These are phyloP conservation scores for Phainopepla nitens DNA, from an alignment of 2,113 vertebrate species.

Conservation along the genomic window DNA sequence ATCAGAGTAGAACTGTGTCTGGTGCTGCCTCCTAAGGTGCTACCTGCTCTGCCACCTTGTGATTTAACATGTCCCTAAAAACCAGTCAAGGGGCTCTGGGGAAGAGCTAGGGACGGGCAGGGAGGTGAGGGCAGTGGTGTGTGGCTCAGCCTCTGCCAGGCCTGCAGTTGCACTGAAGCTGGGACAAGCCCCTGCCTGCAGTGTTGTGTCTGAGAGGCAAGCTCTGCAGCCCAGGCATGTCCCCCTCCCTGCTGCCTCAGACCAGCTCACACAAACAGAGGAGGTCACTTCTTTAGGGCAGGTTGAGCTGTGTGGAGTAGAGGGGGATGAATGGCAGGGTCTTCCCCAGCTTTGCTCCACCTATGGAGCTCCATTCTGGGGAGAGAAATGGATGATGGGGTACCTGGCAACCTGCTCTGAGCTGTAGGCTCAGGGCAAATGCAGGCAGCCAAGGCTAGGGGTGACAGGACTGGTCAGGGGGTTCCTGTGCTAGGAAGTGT, in stretches of 20 bases:
- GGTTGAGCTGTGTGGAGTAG: not conserved
- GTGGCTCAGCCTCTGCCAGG: not conserved
- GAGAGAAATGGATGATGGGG: not conserved
- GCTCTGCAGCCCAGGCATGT: not conserved
- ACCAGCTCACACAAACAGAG: rapidly evolving
- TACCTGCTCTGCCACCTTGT: not conserved
- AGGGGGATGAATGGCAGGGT: rapidly evolving
- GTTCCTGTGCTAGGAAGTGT: not conserved
- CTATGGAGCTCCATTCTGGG: not conserved
- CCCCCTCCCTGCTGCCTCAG: not conserved
- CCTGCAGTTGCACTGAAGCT: not conserved
- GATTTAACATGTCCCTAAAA: not conserved
- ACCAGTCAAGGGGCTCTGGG: not conserved
- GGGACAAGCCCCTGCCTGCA: not conserved
- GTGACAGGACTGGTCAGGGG: not conserved
- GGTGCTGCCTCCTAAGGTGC: not conserved
- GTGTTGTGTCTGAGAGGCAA: not conserved
- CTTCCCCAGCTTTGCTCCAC: not conserved
- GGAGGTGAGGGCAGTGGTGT: not conserved
- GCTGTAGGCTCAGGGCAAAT: not conserved
- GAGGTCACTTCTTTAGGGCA: not conserved
- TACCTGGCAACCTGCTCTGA: not conserved
- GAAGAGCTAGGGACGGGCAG: not conserved
- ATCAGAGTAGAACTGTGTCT: not conserved
- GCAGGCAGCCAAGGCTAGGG: not conserved